Conservation (phyloP, 2,888 invertebrate genomes). For the Mythimna vitellina region DNA sequence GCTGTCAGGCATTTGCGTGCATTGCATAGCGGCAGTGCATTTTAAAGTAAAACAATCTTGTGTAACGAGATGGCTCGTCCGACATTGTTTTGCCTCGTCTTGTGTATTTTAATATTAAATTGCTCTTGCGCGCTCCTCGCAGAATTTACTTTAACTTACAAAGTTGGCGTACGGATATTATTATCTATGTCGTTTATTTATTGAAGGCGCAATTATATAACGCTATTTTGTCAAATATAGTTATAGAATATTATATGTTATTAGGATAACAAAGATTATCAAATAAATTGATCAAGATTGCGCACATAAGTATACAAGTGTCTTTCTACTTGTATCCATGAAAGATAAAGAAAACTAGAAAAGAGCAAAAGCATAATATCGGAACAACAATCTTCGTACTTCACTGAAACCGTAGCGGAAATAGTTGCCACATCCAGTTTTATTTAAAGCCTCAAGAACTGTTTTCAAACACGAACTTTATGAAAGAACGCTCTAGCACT, state of each 20-base stretch:
- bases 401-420: background rate
- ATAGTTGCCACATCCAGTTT: constrained; percentile 34
- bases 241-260: background rate
- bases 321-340: background rate
- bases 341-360: background rate
- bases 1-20: constrained; percentile 35
- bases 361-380: background rate
- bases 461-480: constrained; percentile 49
- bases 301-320: background rate
- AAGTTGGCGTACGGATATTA: constrained; percentile 15
- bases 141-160: constrained; percentile 38
- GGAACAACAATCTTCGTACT: background rate
- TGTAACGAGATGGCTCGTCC: constrained; percentile 61
- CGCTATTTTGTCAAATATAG: background rate
- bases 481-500: constrained; percentile 53
- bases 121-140: constrained; percentile 39
- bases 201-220: background rate
- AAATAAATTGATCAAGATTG: background rate
- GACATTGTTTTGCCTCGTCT: constrained; percentile 54
- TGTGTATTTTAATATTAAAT: constrained; percentile 63
- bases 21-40: constrained; percentile 42
- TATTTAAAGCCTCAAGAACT: constrained; percentile 29
- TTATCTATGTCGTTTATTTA: constrained; percentile 17
- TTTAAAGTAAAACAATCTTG: constrained; percentile 64
- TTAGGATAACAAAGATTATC: too few relatives aligned